phyloP scores from a whole-genome alignment of 2,797 vertebrate genomes.

The Eulemur coronatus region DNA sequence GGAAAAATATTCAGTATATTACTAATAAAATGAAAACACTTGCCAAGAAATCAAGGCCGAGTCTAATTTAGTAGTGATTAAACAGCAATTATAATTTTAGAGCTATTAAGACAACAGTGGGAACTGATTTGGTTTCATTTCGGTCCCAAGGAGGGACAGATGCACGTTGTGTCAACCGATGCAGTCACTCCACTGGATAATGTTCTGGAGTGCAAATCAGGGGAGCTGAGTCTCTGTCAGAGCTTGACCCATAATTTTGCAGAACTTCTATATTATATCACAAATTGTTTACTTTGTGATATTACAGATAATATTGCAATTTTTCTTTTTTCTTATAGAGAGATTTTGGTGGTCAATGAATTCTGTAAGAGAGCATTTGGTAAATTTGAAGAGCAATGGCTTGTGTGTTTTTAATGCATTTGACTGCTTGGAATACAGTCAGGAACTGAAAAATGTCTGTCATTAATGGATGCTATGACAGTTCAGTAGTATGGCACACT shows the following conservation, averaged over 20 bases:
- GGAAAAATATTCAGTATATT: background rate
- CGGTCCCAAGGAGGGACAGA: conserved; percentile 33
- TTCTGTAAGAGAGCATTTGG: background rate
- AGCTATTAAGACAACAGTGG: conserved; percentile 47
- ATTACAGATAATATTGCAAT: background rate
- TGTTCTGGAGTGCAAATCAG: background rate
- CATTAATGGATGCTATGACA: background rate
- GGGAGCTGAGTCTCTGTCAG: background rate
- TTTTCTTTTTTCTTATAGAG: background rate
- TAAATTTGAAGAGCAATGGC: background rate
- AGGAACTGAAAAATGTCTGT: background rate
- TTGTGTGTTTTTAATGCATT: background rate
- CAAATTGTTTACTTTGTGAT: background rate
- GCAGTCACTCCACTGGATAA: background rate
- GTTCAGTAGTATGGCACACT: background rate
- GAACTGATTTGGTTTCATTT: conserved; percentile 37
- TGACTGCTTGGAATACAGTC: background rate
- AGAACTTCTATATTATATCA: background rate
- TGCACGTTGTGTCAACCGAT: background rate
- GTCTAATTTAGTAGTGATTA: conserved; percentile 59
- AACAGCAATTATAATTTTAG: conserved; percentile 61
- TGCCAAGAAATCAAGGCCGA: conserved; percentile 48
- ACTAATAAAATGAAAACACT: conserved; percentile 43
- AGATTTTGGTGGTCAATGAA: background rate
- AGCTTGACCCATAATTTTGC: background rate